Conservation (phyloP, 1,140 invertebrate species). For the Drosophila asahinai region DNA sequence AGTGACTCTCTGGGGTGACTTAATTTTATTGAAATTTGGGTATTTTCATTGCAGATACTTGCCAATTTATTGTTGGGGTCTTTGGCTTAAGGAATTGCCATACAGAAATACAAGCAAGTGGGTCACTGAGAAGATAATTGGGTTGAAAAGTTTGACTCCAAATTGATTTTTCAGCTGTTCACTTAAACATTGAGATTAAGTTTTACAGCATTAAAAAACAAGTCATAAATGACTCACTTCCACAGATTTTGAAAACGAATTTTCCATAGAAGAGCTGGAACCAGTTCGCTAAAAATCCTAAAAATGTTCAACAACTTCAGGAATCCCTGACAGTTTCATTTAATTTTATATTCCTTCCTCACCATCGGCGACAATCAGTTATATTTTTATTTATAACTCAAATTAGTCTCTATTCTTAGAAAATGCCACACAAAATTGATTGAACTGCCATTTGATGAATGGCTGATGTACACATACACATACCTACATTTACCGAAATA, state of each 20-base stretch:
- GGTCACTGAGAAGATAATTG: background rate
- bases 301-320: background rate
- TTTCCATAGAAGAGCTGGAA: background rate
- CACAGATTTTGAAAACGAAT: background rate
- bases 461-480: background rate
- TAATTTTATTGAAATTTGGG: slow-evolving; percentile 25
- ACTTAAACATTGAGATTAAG: no score
- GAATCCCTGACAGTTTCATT: background rate
- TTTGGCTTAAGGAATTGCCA: background rate
- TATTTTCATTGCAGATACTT: slow-evolving; percentile 6
- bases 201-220: no score
- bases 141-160: background rate
- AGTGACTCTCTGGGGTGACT: slow-evolving; percentile 52
- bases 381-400: slow-evolving; percentile 25
- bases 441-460: slow-evolving; percentile 47
- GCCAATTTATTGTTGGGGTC: background rate
- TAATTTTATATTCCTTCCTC: no score
- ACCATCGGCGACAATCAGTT: background rate
- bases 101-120: background rate
- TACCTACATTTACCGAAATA: slow-evolving; percentile 12
- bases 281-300: background rate
- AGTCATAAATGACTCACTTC: no score
- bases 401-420: slow-evolving; percentile 18
- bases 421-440: slow-evolving; percentile 46
- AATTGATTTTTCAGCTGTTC: background rate